phyloP scores from a whole-genome alignment of 2,888 invertebrate genomes.

The Coelinius sp. region DNA sequence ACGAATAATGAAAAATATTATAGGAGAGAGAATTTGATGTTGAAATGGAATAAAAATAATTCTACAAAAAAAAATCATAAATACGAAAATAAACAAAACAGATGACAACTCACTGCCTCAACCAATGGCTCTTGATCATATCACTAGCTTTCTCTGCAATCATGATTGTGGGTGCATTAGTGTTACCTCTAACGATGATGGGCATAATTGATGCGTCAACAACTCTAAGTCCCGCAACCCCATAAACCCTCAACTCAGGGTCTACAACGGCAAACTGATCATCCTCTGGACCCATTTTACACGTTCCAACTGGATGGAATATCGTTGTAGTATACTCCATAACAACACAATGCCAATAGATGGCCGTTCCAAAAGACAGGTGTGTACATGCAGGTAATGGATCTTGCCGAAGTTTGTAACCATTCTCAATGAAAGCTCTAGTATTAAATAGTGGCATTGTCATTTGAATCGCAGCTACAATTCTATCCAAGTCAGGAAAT shows the following conservation, averaged over 20 bases:
- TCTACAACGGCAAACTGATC: constrained; percentile 79
- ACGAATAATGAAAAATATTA: no score
- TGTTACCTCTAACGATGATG: constrained; percentile 73
- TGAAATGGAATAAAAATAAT: no score
- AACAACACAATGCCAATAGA: constrained; percentile 78
- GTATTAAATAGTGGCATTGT: constrained; percentile 76
- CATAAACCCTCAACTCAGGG: constrained; percentile 76
- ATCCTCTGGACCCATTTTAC: constrained; percentile 79
- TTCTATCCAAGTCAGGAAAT: constrained; percentile 76
- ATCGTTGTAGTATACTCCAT: constrained; percentile 80
- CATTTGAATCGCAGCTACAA: constrained; percentile 76
- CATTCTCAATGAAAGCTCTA: constrained; percentile 74
- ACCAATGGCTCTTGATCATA: constrained; percentile 66
- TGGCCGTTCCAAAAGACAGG: constrained; percentile 75
- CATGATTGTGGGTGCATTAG: constrained; percentile 74
- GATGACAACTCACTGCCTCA: not conserved
- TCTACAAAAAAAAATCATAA: no score
- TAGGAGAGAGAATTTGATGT: no score
- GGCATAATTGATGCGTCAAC: constrained; percentile 81
- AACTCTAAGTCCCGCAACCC: constrained; percentile 76
- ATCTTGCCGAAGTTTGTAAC: constrained; percentile 73
- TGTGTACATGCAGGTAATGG: constrained; percentile 76
- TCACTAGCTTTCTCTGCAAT: constrained; percentile 73
- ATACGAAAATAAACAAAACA: no score
- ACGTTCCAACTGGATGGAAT: constrained; percentile 80